A percentile compares a stretch with the other conserved stretches of the same genome.
phyloP scores from a whole-genome alignment of 2,113 vertebrate genomes.

The Columba janthina region DNA sequence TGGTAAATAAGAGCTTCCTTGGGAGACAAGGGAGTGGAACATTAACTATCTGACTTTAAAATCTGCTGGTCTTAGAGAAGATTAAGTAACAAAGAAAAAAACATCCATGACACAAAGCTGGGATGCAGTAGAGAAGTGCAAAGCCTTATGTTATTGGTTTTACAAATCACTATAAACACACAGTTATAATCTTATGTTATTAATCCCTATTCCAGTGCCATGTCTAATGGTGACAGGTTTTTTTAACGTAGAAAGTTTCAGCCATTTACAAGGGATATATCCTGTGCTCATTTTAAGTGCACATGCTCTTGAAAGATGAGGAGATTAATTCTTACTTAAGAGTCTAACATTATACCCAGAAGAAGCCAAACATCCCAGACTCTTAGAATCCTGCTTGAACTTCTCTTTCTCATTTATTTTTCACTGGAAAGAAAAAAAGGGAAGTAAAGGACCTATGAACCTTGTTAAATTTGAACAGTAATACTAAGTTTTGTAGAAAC shows the following conservation, averaged over 20 bases:
- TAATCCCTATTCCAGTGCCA: neutral
- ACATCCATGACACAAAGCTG: constrained; percentile 37
- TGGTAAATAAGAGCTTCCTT: constrained; percentile 38
- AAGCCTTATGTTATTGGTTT: constrained; percentile 45
- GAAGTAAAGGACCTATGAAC: neutral
- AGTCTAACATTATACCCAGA: neutral
- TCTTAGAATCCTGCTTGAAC: neutral
- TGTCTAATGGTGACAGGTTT: neutral
- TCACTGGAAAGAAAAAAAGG: neutral
- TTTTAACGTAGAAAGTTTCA: neutral
- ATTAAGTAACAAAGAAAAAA: constrained; percentile 64
- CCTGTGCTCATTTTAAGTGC: neutral
- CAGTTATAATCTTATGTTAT: neutral
- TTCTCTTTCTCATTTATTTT: neutral
- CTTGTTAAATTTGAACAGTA: neutral
- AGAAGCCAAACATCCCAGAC: neutral
- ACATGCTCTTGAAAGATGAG: neutral
- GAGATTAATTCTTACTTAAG: neutral
- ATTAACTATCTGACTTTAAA: constrained; percentile 57
- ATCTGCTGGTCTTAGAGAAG: constrained; percentile 53
- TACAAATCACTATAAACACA: constrained; percentile 41
- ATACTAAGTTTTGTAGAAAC: neutral
- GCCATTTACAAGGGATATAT: neutral
- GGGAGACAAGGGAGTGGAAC: neutral
- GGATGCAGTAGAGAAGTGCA: constrained; percentile 26